Base-by-base conservation (phyloP, 2,888 invertebrate species). In the Onthophagus sagittarius region DNA sequence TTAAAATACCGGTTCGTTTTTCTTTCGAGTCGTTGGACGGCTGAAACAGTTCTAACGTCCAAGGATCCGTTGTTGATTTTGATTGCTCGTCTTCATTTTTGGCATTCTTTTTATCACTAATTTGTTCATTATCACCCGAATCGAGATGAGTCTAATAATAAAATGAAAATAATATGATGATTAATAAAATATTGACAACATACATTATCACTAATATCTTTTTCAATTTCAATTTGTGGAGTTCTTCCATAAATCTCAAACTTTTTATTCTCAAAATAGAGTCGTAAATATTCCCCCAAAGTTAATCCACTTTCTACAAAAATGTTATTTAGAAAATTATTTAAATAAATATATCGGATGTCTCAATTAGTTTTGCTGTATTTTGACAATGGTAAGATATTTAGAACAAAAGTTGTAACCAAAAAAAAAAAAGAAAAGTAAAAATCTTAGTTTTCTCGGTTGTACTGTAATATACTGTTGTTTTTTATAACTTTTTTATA, bases 41-140 rank as follows among this genome's bases (percentile, higher is more conserved):
- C 62, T 83, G 83, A 77, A 85, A 85, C 63, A 85, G 76, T 74
- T 85, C 85, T 67, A 85, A 76, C 62, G 82, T 78, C 81, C 83
- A 84, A 6, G 85, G 84, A 77, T 84, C 83, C 70, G 79, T 81
- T 63, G 72, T 72, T 11, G 63, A 53, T 63, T 71, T 73, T n/a
- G 33, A 65, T 5, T 65, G 71, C 31, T n/a, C 23, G 3, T 23
- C 15, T 31, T 71, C 71, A 62, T 23, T 71, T 6, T 32, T 63
- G 6, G 33, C 69, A n/a, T 23, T 31, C 31, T 65, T 33, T 15
- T 70, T 67, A 15, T 73, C 71, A 13, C 15, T 53, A 7, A 15
- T 62, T 11, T 67, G 15, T 14, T 7, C 33, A 69, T 71, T 73
- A 64, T 73, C 62, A 62, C 53, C 71, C 39, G 65, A 67, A 5